phyloP scores from a whole-genome alignment of 2,888 invertebrate species.

The Tipula confusa region DNA sequence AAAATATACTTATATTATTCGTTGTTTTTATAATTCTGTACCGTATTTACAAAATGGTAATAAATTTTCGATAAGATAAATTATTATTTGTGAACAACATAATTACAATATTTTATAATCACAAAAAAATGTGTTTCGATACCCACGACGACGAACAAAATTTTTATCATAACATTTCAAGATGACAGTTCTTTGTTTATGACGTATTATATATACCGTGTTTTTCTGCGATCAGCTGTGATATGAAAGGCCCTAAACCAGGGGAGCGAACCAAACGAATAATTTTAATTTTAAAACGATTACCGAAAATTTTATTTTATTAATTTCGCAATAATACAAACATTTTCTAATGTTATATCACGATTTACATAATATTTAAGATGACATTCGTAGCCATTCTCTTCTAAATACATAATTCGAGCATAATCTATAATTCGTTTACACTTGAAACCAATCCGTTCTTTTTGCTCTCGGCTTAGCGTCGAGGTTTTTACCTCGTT shows the following conservation, averaged over 20 bases:
- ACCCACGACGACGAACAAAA: neutral
- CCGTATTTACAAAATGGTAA: neutral
- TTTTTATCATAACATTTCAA: neutral
- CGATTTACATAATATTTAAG: slow-evolving; percentile 63
- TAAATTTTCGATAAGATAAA: neutral
- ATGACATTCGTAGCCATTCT: slow-evolving; percentile 56
- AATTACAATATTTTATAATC: neutral
- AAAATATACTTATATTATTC: neutral
- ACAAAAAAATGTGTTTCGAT: neutral
- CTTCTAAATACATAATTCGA: slow-evolving; percentile 59
- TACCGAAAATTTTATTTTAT: neutral
- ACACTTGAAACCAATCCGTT: slow-evolving; percentile 64
- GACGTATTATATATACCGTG: neutral
- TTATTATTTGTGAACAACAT: neutral
- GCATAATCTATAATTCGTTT: slow-evolving; percentile 77
- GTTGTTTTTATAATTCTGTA: neutral
- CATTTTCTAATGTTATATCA: slow-evolving; percentile 70
- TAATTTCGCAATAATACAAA: slow-evolving; percentile 60
- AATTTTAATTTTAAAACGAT: neutral
- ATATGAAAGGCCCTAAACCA: neutral
- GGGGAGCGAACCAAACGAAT: neutral
- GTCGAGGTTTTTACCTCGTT: slow-evolving; percentile 39
- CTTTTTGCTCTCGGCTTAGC: slow-evolving; percentile 52
- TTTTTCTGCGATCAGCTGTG: neutral
- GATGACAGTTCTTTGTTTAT: slow-evolving; percentile 8